Percentiles rank a stretch among this genome's conserved stretches.
Evolutionary conservation across 1,140 invertebrate species (phyloP).

Genomic region (Armadillidium nasatum): DNA sequence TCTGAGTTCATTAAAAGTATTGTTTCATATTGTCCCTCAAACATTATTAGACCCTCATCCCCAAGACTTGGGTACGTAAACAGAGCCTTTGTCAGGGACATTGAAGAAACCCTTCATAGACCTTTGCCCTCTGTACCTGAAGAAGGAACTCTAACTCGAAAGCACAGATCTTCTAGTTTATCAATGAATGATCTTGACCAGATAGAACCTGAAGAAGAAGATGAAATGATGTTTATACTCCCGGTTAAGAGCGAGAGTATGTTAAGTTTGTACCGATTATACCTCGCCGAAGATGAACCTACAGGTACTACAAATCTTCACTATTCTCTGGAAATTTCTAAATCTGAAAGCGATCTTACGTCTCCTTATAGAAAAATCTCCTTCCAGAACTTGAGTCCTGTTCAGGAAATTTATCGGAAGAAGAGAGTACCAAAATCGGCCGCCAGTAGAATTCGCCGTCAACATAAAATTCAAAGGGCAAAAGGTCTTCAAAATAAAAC

Average conservation of each 20-base stretch:
- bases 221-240: slow-evolving; percentile 44
- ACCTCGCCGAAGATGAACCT: slow-evolving; percentile 40
- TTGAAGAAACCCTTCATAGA: slow-evolving; percentile 20
- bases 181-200: slow-evolving; percentile 55
- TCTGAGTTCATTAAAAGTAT: no score
- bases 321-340: slow-evolving; percentile 42
- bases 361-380: slow-evolving; percentile 12
- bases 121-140: background rate
- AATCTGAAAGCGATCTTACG: slow-evolving; percentile 40
- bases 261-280: slow-evolving; percentile 45
- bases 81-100: slow-evolving; percentile 35
- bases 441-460: slow-evolving; percentile 35
- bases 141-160: slow-evolving; percentile 38
- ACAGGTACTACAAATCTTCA: slow-evolving; percentile 35
- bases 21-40: background rate
- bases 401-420: slow-evolving; percentile 42
- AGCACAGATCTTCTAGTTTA: slow-evolving; percentile 48
- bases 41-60: background rate
- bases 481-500: slow-evolving; percentile 37
- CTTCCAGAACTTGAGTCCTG: background rate
- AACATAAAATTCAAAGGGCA: slow-evolving; percentile 43
- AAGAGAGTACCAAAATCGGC: slow-evolving; percentile 33
- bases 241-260: slow-evolving; percentile 47
- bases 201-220: slow-evolving; percentile 41
- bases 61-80: slow-evolving; percentile 32